Percentiles rank a stretch among this genome's conserved stretches.
phyloP scores from a whole-genome alignment of 1,140 invertebrate genomes.

The Ceratina australensis region DNA sequence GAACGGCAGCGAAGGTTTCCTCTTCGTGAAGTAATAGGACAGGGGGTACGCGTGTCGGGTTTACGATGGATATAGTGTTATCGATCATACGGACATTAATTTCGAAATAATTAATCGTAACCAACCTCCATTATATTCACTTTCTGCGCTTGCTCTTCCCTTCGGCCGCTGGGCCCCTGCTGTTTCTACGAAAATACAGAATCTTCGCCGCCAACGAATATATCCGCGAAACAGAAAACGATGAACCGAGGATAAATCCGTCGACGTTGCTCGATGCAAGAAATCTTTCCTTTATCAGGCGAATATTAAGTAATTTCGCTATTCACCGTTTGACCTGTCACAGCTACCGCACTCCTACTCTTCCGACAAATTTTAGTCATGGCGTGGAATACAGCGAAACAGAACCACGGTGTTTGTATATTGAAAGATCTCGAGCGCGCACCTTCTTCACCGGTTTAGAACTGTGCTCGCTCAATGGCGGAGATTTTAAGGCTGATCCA shows the following conservation, averaged over 20 bases:
- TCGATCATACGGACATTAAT: constrained; percentile 32
- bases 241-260: constrained; percentile 3
- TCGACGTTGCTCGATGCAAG: constrained; percentile 2
- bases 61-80: constrained; percentile 15
- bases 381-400: constrained; percentile 60
- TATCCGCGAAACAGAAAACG: constrained; percentile 30
- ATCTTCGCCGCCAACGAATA: constrained; percentile 7
- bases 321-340: constrained; percentile 71
- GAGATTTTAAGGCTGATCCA: constrained; percentile 26
- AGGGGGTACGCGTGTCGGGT: constrained; percentile 20
- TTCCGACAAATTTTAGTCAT: constrained; percentile 73
- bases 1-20: neutral
- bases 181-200: constrained; percentile 43
- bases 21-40: constrained; percentile 10
- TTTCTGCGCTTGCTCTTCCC: constrained; percentile 39
- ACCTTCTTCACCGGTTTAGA: constrained; percentile 43
- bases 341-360: constrained; percentile 71
- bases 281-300: constrained; percentile 33
- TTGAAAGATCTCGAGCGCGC: constrained; percentile 47
- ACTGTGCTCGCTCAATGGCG: constrained; percentile 29
- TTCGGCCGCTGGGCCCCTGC: constrained; percentile 25
- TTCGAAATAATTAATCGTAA: constrained; percentile 46
- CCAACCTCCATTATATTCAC: constrained; percentile 67
- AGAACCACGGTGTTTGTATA: constrained; percentile 64
- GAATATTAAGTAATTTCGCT: constrained; percentile 74